A percentile compares a stretch with the other conserved stretches of the same genome.
Evolutionary conservation across 2,113 vertebrate genomes (phyloP).

Genomic region (Bothrops jararaca): DNA sequence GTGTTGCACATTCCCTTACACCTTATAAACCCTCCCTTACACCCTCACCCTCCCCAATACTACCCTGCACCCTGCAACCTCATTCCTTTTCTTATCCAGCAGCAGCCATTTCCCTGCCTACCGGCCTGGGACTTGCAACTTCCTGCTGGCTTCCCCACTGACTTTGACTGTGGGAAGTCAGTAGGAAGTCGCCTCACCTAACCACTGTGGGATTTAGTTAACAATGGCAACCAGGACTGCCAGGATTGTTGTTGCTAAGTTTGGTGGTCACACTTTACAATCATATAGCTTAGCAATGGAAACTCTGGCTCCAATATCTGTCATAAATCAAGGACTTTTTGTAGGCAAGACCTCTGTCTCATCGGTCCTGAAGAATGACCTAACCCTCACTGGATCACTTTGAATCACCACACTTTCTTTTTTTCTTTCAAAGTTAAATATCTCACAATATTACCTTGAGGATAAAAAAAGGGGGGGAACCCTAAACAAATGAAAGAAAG

Average conservation of each 20-base stretch:
- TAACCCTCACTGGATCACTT: neutral
- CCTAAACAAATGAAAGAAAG: neutral
- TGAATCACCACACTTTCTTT: neutral
- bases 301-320: neutral
- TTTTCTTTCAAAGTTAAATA: neutral
- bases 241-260: neutral
- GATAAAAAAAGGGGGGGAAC: neutral
- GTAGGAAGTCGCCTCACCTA: neutral
- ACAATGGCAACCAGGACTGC: neutral
- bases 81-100: neutral
- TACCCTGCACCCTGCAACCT: neutral
- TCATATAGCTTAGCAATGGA: neutral
- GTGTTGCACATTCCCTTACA: neutral
- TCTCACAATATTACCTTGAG: neutral
- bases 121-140: neutral
- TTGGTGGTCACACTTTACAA: neutral
- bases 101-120: neutral
- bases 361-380: neutral
- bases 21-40: neutral
- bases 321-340: neutral
- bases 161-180: neutral
- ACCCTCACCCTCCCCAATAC: neutral
- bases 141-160: neutral
- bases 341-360: neutral
- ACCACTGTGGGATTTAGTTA: neutral